Evolutionary conservation across 1,140 invertebrate genomes (phyloP), one percentile per base, ranked within the genome.

Genomic region (Rhopalosiphum padi): DNA sequence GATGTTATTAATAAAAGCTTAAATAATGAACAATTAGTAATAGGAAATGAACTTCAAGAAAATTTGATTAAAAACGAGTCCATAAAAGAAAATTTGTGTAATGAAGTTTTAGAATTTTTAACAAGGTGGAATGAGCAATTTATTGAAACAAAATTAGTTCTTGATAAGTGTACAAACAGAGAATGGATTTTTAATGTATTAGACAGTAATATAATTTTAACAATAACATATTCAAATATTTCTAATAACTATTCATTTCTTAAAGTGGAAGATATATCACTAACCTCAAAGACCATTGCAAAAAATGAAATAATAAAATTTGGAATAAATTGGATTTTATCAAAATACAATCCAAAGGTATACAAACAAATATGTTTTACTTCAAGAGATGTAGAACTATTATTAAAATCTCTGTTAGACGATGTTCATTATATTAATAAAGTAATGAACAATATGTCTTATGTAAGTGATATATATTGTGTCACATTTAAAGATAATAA

Each of bases 291-390:
- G 6, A 53, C 46, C 9, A 53, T 8, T 53, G 21, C 25, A 25
- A n/a, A 85, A 85, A 53, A 93, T 86, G 82, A 93, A 86, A 55
- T 86, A 18, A n/a, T 55, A 37, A 46, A 85, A n/a, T 93, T 93
- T 93, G 91, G 91, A n/a, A 93, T 86, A 85, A 85, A 93, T 53
- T 93, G 91, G 91, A 93, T 93, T 55, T 93, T 85, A 86, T 53
- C 91, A 86, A 93, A 93, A 55, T 93, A 93, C 6, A 86, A 85
- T 43, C 82, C 91, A 53, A 93, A 93, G 30, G 43, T 93, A 1
- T 93, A 93, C 37, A 93, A 93, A 21, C 82, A 83, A 85, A 86
- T 93, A 55, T 93, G 91, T 85, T 93, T 86, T 41, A 86, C 91
- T 51, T 51, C 48, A n/a, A 83, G 91, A 37, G 68, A 93, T n/a